phyloP scores from a whole-genome alignment of 2,888 invertebrate genomes.

The Bursaphelenchus okinawaensis region DNA sequence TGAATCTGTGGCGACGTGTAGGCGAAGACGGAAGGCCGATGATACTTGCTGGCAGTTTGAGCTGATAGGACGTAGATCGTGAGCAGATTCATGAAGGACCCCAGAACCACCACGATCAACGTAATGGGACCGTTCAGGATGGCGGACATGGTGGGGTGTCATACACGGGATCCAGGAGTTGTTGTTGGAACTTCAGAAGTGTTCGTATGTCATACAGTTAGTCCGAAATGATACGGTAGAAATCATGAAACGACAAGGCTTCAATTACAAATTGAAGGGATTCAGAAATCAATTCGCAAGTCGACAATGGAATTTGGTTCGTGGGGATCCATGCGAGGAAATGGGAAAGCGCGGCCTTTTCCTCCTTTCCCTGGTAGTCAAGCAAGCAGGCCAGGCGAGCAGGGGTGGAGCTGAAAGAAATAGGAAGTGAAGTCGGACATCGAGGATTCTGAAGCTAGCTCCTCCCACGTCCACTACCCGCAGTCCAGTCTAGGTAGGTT shows the following conservation, averaged over 20 bases:
- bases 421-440: neutral
- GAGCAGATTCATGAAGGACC: slow-evolving; percentile 19
- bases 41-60: slow-evolving; percentile 12
- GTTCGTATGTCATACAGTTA: neutral
- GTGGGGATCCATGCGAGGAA: neutral
- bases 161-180: too few species aligned
- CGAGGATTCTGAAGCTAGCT: neutral
- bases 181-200: neutral
- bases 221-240: too few species aligned
- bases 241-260: too few species aligned
- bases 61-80: slow-evolving; percentile 26
- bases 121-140: slow-evolving; percentile 26
- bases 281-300: neutral
- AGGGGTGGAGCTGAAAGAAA: neutral
- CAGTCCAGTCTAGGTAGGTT: neutral
- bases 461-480: neutral
- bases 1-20: neutral
- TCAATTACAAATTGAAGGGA: too few species aligned
- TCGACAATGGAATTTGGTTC: neutral
- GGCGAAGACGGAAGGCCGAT: neutral
- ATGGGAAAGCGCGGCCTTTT: neutral
- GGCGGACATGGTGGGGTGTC: slow-evolving; percentile 15
- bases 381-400: too few species aligned
- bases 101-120: slow-evolving; percentile 21
- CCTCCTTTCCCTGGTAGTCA: neutral